Evolutionary conservation across 2,888 invertebrate genomes (phyloP).

Genomic region (Exocentrus adspersus): DNA sequence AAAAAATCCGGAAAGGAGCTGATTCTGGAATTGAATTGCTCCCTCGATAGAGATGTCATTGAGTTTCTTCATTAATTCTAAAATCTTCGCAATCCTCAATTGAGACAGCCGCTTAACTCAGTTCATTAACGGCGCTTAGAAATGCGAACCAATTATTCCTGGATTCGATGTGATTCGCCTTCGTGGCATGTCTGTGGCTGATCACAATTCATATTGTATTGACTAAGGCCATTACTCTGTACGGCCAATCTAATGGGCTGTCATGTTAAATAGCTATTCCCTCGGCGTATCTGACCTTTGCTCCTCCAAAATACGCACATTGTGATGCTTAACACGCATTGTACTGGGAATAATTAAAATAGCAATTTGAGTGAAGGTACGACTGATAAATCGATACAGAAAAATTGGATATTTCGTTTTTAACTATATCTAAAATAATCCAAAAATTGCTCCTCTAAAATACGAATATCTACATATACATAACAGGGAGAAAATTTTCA

Average conservation of each 20-base stretch:
- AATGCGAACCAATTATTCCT: constrained; percentile 15
- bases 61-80: too few relatives aligned
- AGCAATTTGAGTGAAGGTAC: too few relatives aligned
- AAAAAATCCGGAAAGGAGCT: too few relatives aligned
- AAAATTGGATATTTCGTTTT: too few relatives aligned
- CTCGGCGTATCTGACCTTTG: not conserved
- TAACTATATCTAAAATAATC: too few relatives aligned
- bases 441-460: too few relatives aligned
- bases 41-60: too few relatives aligned
- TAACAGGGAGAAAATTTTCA: too few relatives aligned
- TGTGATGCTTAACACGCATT: not conserved
- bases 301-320: not conserved
- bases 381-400: too few relatives aligned
- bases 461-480: too few relatives aligned
- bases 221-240: not conserved
- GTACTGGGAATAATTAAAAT: not conserved
- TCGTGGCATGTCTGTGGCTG: constrained; percentile 22
- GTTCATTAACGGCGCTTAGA: constrained; percentile 6
- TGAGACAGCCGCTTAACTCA: not conserved
- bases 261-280: not conserved
- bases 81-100: not conserved
- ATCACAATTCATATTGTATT: constrained; percentile 8
- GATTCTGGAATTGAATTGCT: too few relatives aligned
- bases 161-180: constrained; percentile 39
- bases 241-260: constrained; percentile 10